Evolutionary conservation across 2,113 vertebrate genomes (phyloP).

Genomic region (Myiagra hebetior): DNA sequence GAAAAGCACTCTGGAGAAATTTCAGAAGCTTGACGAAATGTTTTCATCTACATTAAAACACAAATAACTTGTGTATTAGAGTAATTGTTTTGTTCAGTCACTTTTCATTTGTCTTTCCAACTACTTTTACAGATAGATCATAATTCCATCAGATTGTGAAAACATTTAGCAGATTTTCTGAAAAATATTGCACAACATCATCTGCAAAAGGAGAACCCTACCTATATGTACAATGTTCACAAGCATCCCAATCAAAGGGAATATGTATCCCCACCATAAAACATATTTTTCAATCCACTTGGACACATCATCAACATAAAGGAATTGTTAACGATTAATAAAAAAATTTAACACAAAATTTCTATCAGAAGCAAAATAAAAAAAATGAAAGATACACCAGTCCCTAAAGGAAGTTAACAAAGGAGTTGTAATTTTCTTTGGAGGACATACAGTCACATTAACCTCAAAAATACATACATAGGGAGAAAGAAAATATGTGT

Average conservation of each 20-base stretch:
- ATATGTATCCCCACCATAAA: not conserved
- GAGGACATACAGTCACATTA: not conserved
- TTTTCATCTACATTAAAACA: not conserved
- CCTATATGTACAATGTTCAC: not conserved
- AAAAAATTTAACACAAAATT: not conserved
- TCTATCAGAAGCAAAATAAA: not conserved
- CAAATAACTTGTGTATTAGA: not conserved
- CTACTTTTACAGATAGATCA: not conserved
- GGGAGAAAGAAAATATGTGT: not conserved
- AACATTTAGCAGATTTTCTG: not conserved
- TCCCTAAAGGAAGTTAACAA: not conserved
- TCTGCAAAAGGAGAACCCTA: not conserved
- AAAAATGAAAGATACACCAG: not conserved
- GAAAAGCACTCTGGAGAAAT: not conserved
- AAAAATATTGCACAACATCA: not conserved
- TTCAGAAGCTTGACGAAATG: not conserved
- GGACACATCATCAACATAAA: not conserved
- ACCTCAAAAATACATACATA: not conserved
- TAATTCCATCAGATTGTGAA: not conserved
- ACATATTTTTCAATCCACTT: not conserved
- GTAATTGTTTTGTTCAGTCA: not conserved
- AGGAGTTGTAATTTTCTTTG: not conserved
- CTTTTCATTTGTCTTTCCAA: not conserved
- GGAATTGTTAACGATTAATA: not conserved
- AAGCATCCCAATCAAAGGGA: not conserved